These are phyloP conservation scores for Bacillus rossius DNA, from an alignment of 1,140 invertebrate species.

Conservation along the genomic window DNA sequence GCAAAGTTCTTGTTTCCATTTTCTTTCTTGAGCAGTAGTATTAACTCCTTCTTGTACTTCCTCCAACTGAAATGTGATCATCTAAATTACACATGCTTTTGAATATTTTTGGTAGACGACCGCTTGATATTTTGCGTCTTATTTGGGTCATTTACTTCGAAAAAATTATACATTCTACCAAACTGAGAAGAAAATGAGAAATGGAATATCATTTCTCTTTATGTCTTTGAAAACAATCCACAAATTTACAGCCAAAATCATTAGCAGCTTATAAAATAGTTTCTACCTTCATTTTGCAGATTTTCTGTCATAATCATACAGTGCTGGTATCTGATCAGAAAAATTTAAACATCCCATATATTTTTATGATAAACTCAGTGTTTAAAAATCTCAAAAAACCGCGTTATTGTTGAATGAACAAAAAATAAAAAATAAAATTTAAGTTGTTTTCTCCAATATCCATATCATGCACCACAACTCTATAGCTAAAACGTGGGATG, in stretches of 20 bases:
- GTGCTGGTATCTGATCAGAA: constrained; percentile 21
- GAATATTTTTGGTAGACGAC: constrained; percentile 18
- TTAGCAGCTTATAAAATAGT: constrained; percentile 24
- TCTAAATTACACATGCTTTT: constrained; percentile 21
- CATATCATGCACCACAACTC: too few relatives aligned
- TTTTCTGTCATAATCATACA: constrained; percentile 24
- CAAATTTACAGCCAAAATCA: constrained; percentile 17
- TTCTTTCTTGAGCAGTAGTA: constrained; percentile 4
- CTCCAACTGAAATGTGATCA: constrained; percentile 18
- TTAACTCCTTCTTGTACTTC: constrained; percentile 14
- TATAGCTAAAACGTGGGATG: too few relatives aligned
- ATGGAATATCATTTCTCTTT: constrained; percentile 12
- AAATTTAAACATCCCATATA: constrained; percentile 27
- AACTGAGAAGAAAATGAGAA: constrained; percentile 18
- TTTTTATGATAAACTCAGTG: constrained; percentile 23
- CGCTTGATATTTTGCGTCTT: constrained; percentile 10
- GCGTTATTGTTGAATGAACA: too few relatives aligned
- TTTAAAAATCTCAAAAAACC: too few relatives aligned
- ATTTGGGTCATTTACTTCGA: constrained; percentile 8
- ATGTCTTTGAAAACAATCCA: constrained; percentile 20
- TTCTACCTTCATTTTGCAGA: constrained; percentile 25
- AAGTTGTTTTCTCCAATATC: too few relatives aligned
- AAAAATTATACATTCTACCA: constrained; percentile 21
- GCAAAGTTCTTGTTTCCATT: constrained; percentile 20
- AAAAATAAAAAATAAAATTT: too few relatives aligned